Conservation (phyloP, 2,888 invertebrate genomes). For the Bugulina stolonifera region DNA sequence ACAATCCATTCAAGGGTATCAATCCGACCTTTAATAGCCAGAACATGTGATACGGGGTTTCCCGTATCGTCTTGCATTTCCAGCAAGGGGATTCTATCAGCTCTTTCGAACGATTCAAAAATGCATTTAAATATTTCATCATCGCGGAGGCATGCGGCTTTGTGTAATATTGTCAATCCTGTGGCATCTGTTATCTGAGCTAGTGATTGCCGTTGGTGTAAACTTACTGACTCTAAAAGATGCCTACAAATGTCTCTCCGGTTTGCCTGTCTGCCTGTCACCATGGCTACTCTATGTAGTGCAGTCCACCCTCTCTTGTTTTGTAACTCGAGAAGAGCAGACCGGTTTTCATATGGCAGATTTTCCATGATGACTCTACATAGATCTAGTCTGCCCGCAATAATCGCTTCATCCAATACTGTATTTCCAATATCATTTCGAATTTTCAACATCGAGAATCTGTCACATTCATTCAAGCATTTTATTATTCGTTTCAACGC, state of each 20-base stretch:
- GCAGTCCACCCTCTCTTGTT: conserved; percentile 12
- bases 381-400: not conserved
- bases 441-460: not conserved
- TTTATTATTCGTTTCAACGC: not conserved
- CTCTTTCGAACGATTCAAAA: too few relatives aligned
- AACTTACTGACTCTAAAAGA: too few relatives aligned
- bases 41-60: not conserved
- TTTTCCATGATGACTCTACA: not conserved
- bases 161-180: too few relatives aligned
- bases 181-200: too few relatives aligned
- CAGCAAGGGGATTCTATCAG: too few relatives aligned
- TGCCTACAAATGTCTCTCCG: too few relatives aligned
- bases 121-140: too few relatives aligned
- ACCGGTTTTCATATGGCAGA: not conserved
- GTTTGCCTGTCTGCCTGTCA: too few relatives aligned
- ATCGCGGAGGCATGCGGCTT: too few relatives aligned
- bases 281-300: not conserved
- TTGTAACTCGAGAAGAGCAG: not conserved
- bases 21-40: not conserved
- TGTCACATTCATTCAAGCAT: not conserved
- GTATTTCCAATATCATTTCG: not conserved
- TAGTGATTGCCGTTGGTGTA: too few relatives aligned
- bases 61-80: not conserved
- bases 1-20: not conserved
- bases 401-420: not conserved